Conservation (phyloP, 2,797 vertebrate genomes). For the Onychomys torridus region DNA sequence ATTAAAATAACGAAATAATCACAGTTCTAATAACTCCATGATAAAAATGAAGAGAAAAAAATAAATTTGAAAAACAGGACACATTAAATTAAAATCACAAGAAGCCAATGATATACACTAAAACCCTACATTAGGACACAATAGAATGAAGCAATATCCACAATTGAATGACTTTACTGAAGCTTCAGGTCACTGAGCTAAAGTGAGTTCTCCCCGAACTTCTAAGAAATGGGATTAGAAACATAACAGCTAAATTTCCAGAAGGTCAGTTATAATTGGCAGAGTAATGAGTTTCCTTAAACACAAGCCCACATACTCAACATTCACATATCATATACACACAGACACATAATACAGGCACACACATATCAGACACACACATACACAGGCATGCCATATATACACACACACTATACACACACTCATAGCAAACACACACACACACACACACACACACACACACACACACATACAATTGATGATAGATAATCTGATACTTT, state of each 20-base stretch:
- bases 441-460: background rate
- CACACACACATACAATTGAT: background rate
- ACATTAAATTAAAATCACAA: background rate
- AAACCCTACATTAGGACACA: background rate
- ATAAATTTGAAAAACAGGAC: background rate
- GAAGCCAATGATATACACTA: too few species aligned
- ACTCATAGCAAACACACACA: background rate
- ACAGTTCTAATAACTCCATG: background rate
- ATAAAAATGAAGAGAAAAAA: background rate
- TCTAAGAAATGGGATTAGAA: background rate
- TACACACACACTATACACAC: background rate
- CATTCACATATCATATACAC: background rate
- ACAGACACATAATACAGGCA: background rate
- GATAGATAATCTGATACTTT: background rate
- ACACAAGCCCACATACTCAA: background rate
- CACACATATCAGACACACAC: background rate
- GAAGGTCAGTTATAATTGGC: background rate
- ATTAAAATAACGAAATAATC: background rate
- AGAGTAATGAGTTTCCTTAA: background rate
- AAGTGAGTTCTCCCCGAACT: background rate
- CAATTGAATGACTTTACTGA: background rate
- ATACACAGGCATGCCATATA: background rate
- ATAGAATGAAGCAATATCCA: background rate
- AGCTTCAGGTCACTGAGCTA: background rate
- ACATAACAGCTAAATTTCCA: background rate